These are phyloP conservation scores for Tauraco hartlaubi DNA, from an alignment of 2,797 vertebrate species.

Conservation along the genomic window DNA sequence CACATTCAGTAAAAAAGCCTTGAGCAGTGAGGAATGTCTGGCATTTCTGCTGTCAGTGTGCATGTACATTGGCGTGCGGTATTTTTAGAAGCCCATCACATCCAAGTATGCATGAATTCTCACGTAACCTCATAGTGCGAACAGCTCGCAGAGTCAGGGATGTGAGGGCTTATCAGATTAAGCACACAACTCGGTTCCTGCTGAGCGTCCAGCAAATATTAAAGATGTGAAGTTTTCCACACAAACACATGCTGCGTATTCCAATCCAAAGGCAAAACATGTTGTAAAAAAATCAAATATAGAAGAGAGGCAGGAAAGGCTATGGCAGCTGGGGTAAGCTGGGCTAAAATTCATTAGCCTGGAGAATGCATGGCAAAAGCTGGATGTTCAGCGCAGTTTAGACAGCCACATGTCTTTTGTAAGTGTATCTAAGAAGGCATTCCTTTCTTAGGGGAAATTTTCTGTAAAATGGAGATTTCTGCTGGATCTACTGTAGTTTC, in stretches of 20 bases:
- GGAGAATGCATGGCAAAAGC: not conserved
- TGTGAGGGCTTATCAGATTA: conserved; percentile 36
- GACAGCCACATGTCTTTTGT: not conserved
- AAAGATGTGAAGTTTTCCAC: not conserved
- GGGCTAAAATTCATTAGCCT: not conserved
- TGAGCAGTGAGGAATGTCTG: conserved; percentile 53
- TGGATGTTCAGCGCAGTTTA: not conserved
- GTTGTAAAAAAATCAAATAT: not conserved
- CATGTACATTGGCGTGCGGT: conserved; percentile 7
- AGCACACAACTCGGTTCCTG: not conserved
- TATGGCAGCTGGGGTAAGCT: not conserved
- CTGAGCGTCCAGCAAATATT: not conserved
- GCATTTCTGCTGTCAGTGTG: conserved; percentile 65
- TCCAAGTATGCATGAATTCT: conserved; percentile 70
- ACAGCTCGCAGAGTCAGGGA: conserved; percentile 15
- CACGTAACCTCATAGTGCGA: conserved; percentile 54
- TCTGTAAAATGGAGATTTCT: not conserved
- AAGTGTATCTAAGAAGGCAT: not conserved
- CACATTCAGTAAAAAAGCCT: not conserved
- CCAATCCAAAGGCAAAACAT: not conserved
- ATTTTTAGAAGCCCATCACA: conserved; percentile 65
- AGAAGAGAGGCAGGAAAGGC: not conserved
- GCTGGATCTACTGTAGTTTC: not conserved
- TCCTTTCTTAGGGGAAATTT: not conserved
- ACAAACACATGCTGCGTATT: not conserved